These are phyloP conservation scores for Natator depressus DNA, from an alignment of 2,113 vertebrate genomes.

Conservation along the genomic window DNA sequence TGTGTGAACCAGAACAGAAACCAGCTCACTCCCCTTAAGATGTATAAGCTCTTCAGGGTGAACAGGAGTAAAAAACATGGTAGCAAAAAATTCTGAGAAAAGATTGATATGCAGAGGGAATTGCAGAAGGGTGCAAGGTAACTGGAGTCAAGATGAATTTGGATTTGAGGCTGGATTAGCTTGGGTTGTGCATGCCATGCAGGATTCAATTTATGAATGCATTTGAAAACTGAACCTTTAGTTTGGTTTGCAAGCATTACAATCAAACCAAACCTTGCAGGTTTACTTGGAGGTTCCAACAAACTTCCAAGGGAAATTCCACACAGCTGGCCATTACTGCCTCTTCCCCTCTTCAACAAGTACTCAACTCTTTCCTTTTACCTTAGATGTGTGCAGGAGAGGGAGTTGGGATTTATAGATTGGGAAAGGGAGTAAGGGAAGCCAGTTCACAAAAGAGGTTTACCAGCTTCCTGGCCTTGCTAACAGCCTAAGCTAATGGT, in stretches of 20 bases:
- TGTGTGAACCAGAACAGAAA: not conserved
- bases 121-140: not conserved
- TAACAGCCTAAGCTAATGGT: not conserved
- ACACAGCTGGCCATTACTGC: not conserved
- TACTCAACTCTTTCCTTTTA: not conserved
- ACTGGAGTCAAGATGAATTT: not conserved
- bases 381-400: not conserved
- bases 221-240: not conserved
- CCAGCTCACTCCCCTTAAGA: not conserved
- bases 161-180: not conserved
- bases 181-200: not conserved
- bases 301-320: not conserved
- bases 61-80: not conserved
- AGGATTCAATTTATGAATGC: not conserved
- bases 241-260: not conserved
- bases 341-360: not conserved
- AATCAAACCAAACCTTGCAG: not conserved
- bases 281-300: not conserved
- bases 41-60: not conserved
- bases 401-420: not conserved
- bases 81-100: not conserved
- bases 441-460: not conserved
- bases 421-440: not conserved
- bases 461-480: not conserved
- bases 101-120: not conserved